phyloP scores from a whole-genome alignment of 2,888 invertebrate species.

The Chrysolina oricalcia region DNA sequence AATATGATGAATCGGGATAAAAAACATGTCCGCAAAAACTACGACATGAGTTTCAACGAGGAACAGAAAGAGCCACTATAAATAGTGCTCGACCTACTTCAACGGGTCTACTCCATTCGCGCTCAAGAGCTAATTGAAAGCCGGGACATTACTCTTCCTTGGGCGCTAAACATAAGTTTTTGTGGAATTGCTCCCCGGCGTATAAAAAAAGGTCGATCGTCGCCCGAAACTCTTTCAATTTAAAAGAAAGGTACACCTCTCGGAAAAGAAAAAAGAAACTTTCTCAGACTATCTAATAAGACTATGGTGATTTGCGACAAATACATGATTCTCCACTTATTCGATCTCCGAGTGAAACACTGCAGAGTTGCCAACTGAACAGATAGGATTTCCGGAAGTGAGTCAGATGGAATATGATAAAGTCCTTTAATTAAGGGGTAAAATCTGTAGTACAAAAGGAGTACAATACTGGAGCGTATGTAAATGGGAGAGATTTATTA shows the following conservation, averaged over 20 bases:
- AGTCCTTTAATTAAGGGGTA: too few relatives aligned
- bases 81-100: slow-evolving; percentile 24
- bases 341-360: not conserved
- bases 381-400: not conserved
- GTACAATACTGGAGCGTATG: too few relatives aligned
- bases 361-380: not conserved
- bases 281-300: slow-evolving; percentile 1
- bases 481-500: too few relatives aligned
- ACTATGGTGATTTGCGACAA: slow-evolving; percentile 11
- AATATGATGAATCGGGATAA: not conserved
- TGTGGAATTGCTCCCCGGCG: slow-evolving; percentile 30
- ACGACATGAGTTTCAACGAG: not conserved
- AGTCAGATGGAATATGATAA: not conserved
- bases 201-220: slow-evolving; percentile 28
- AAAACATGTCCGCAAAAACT: not conserved
- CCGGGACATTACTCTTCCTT: slow-evolving; percentile 26
- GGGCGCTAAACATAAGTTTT: slow-evolving; percentile 31
- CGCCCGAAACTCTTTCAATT: slow-evolving; percentile 32
- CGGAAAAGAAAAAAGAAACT: not conserved
- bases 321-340: slow-evolving; percentile 10
- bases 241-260: slow-evolving; percentile 22
- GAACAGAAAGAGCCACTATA: slow-evolving; percentile 8
- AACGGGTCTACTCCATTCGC: slow-evolving; percentile 21
- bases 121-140: slow-evolving; percentile 34
- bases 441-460: too few relatives aligned